A percentile compares a stretch with the other conserved stretches of the same genome.
phyloP scores from a whole-genome alignment of 2,797 vertebrate genomes.

The Lithobates sylvaticus region DNA sequence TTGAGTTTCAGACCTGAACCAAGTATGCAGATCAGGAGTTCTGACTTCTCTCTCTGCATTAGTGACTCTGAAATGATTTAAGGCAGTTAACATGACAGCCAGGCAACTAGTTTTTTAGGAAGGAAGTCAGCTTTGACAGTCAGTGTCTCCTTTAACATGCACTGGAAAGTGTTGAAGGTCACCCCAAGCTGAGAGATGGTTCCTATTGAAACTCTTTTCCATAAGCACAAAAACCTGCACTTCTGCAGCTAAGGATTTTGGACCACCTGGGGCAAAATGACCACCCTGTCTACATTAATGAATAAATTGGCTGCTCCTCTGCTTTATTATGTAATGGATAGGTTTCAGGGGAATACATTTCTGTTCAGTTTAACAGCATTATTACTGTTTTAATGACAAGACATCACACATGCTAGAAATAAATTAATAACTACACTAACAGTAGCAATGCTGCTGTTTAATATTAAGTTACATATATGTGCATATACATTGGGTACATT shows the following conservation, averaged over 20 bases:
- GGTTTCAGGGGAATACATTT: background rate
- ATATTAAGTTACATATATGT: constrained; percentile 1
- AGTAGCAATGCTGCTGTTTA: background rate
- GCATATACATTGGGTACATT: background rate
- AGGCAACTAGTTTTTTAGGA: too few species aligned
- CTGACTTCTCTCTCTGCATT: too few species aligned
- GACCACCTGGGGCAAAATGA: constrained; percentile 9
- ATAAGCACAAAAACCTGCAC: background rate
- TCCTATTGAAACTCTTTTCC: background rate
- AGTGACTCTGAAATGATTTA: too few species aligned
- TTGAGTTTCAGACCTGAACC: too few species aligned
- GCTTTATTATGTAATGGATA: background rate
- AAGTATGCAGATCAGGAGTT: too few species aligned
- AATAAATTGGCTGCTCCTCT: constrained; percentile 1
- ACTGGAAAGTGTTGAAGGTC: background rate
- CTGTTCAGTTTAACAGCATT: constrained; percentile 9
- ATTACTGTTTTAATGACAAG: constrained; percentile 1
- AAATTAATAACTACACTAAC: background rate
- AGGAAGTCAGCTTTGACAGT: too few species aligned
- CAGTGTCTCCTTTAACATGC: too few species aligned
- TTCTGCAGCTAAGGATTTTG: constrained; percentile 18
- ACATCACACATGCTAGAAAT: background rate
- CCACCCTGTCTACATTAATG: background rate
- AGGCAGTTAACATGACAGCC: too few species aligned
- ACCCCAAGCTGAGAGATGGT: background rate